phyloP scores from a whole-genome alignment of 2,888 invertebrate genomes.

The Conchocele bisecta region DNA sequence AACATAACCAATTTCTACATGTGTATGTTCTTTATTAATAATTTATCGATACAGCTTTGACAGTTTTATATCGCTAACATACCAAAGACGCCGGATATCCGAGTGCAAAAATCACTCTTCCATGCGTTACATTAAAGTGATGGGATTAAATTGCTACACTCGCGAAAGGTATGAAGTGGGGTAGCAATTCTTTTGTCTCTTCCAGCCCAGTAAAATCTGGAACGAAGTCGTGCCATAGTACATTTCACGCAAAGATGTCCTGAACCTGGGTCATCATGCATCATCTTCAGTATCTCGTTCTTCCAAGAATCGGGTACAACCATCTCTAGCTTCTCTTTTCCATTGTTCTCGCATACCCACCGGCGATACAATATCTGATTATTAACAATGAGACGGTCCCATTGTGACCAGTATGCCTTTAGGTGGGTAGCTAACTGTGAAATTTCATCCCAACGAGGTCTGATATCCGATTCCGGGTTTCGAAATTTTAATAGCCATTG shows the following conservation, averaged over 20 bases:
- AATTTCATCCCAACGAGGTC: neutral
- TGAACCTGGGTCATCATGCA: neutral
- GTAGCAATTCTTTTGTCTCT: no score
- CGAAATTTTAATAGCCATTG: no score
- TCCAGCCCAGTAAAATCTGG: neutral
- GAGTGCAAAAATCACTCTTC: no score
- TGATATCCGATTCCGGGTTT: no score
- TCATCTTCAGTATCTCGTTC: neutral
- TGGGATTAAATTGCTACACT: no score
- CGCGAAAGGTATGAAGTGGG: no score
- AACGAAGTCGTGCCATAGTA: neutral
- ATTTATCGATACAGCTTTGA: no score
- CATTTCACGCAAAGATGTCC: neutral
- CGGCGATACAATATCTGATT: neutral
- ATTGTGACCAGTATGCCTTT: neutral
- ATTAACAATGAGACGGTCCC: neutral
- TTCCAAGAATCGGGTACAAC: neutral
- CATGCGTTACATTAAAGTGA: no score
- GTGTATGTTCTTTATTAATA: no score
- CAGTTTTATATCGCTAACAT: no score
- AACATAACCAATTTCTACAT: no score
- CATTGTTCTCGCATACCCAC: neutral
- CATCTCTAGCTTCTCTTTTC: neutral
- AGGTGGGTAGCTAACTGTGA: neutral
- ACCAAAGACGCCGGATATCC: no score